Conservation (phyloP, 2,797 vertebrate genomes). For the Cottoperca gobio region DNA sequence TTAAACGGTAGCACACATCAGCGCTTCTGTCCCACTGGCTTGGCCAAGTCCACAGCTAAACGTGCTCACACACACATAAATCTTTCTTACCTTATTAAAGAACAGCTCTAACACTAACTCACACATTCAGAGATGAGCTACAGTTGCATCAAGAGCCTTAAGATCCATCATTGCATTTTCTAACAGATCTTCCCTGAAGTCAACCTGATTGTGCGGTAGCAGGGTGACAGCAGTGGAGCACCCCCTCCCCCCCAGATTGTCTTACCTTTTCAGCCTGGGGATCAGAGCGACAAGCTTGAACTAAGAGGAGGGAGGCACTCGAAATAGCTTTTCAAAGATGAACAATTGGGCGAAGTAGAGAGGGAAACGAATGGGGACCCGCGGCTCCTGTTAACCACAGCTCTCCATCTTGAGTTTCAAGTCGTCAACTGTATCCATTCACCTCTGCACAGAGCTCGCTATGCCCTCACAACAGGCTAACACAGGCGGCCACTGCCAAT, state of each 20-base stretch:
- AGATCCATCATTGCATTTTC: slow-evolving; percentile 18
- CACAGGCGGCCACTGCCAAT: slow-evolving; percentile 46
- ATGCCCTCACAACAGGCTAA: slow-evolving; percentile 34
- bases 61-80: slow-evolving; percentile 31
- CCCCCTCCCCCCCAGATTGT: slow-evolving; percentile 37
- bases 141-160: not conserved
- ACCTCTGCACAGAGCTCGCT: slow-evolving; percentile 23
- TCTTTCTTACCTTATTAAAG: not conserved
- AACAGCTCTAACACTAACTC: slow-evolving; percentile 21
- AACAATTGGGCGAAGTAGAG: slow-evolving; percentile 54
- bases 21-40: slow-evolving; percentile 74
- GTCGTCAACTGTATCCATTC: slow-evolving; percentile 47
- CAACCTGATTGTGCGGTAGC: slow-evolving; percentile 17
- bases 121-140: slow-evolving; percentile 15
- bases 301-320: slow-evolving; percentile 45
- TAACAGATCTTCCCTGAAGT: slow-evolving; percentile 35
- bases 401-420: slow-evolving; percentile 58
- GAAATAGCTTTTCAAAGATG: slow-evolving; percentile 70
- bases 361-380: slow-evolving; percentile 49
- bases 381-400: slow-evolving; percentile 50
- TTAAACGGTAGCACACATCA: slow-evolving; percentile 79
- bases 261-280: slow-evolving; percentile 66
- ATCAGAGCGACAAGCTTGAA: slow-evolving; percentile 57
- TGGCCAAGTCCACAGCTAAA: slow-evolving; percentile 55
- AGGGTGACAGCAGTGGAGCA: slow-evolving; percentile 22